Evolutionary conservation across 2,888 invertebrate species (phyloP).

Genomic region (Thera britannica): DNA sequence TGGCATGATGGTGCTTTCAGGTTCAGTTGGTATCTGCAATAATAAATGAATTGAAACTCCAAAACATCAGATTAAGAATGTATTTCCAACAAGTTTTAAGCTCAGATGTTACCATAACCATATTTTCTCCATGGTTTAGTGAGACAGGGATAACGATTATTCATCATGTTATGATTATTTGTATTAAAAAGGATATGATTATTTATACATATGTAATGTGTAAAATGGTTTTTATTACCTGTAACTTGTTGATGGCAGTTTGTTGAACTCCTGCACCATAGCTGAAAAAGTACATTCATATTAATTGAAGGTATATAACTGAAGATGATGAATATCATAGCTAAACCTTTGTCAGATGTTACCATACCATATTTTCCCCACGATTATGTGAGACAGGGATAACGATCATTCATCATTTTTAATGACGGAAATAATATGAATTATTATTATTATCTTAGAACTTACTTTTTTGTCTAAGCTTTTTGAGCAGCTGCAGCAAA

Average conservation of each 20-base stretch:
- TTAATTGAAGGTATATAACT: background rate
- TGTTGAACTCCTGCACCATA: background rate
- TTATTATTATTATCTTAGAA: background rate
- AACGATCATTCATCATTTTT: conserved; percentile 48
- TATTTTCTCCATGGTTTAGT: conserved; percentile 65
- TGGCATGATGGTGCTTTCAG: background rate
- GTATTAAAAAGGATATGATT: no score
- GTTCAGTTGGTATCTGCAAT: background rate
- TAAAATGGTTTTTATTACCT: background rate
- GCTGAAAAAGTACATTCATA: background rate
- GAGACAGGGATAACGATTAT: conserved; percentile 72
- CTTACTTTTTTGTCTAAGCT: conserved; percentile 6
- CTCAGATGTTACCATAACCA: conserved; percentile 69
- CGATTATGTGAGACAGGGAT: conserved; percentile 71
- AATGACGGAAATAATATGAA: background rate
- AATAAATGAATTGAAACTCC: background rate
- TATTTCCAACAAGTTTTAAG: background rate
- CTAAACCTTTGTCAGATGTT: conserved; percentile 48
- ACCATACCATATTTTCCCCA: conserved; percentile 70
- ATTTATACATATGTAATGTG: no score
- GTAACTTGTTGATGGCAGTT: background rate
- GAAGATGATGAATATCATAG: background rate
- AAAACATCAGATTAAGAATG: background rate
- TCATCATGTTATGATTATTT: conserved; percentile 53
- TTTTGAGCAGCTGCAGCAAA: background rate